Conservation (phyloP, 2,113 vertebrate species). For the Cyphomyrus discorhynchus region DNA sequence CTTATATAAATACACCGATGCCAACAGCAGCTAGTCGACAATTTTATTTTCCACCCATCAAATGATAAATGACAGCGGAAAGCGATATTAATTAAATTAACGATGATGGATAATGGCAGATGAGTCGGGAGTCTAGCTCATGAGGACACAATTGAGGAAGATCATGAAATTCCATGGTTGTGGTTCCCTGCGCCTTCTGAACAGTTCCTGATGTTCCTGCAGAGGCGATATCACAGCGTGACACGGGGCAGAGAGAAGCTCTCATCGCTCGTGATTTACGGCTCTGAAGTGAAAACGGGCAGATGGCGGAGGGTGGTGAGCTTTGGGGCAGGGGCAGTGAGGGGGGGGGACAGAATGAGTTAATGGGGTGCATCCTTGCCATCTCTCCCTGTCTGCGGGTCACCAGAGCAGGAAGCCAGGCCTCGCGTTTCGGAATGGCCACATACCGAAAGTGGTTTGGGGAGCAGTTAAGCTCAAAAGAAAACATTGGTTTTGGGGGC, state of each 20-base stretch:
- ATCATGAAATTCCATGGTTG: neutral
- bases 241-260: conserved; percentile 35
- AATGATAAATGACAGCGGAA: neutral
- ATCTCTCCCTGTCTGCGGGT: neutral
- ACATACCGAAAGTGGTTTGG: neutral
- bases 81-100: neutral
- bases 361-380: conserved; percentile 32
- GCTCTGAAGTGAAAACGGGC: conserved; percentile 23
- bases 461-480: neutral
- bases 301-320: neutral
- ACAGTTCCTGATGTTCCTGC: conserved; percentile 27
- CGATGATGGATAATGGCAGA: neutral
- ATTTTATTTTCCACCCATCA: neutral
- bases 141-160: too few relatives aligned
- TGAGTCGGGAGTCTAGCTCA: neutral
- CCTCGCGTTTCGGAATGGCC: neutral
- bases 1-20: neutral
- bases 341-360: conserved; percentile 18
- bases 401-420: neutral
- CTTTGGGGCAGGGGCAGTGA: neutral
- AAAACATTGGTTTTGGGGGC: neutral
- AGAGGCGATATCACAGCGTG: conserved; percentile 22
- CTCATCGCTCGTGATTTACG: conserved; percentile 42
- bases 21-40: neutral
- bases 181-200: neutral